phyloP scores from a whole-genome alignment of 1,140 invertebrate species.

The Papilio machaon region DNA sequence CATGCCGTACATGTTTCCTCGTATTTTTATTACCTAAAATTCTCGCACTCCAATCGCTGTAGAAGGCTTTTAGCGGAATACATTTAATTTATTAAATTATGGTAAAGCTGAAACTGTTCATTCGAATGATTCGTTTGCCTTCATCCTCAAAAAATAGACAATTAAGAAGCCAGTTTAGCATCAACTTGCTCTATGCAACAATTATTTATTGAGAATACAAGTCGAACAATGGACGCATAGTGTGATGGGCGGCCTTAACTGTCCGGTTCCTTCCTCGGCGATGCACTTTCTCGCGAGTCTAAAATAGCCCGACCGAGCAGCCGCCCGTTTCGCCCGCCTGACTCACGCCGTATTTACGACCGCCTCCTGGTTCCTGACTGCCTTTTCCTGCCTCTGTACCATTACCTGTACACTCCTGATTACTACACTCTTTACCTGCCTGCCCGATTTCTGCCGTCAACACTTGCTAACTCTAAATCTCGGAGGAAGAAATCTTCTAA shows the following conservation, averaged over 20 bases:
- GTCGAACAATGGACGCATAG: background rate
- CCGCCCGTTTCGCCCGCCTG: conserved; percentile 53
- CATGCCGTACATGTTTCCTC: too few relatives aligned
- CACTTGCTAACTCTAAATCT: background rate
- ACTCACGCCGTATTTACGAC: conserved; percentile 73
- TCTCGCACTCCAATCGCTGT: too few relatives aligned
- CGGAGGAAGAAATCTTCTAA: too few relatives aligned
- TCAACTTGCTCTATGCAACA: background rate
- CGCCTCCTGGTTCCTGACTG: conserved; percentile 48
- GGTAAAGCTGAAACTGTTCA: too few relatives aligned
- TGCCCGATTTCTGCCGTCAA: background rate
- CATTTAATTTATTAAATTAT: too few relatives aligned
- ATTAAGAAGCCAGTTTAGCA: too few relatives aligned
- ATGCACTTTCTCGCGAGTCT: conserved; percentile 76
- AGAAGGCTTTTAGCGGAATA: too few relatives aligned
- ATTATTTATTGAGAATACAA: too few relatives aligned
- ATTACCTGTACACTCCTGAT: background rate
- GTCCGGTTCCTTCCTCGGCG: conserved; percentile 39
- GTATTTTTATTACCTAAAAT: too few relatives aligned
- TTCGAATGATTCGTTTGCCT: too few relatives aligned
- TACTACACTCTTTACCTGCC: background rate
- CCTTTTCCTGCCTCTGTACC: conserved; percentile 50
- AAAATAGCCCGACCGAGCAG: conserved; percentile 66
- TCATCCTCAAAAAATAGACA: too few relatives aligned
- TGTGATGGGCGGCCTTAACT: conserved; percentile 5